Base-by-base conservation (phyloP, 2,888 invertebrate genomes). In the Eretmocerus hayati region DNA sequence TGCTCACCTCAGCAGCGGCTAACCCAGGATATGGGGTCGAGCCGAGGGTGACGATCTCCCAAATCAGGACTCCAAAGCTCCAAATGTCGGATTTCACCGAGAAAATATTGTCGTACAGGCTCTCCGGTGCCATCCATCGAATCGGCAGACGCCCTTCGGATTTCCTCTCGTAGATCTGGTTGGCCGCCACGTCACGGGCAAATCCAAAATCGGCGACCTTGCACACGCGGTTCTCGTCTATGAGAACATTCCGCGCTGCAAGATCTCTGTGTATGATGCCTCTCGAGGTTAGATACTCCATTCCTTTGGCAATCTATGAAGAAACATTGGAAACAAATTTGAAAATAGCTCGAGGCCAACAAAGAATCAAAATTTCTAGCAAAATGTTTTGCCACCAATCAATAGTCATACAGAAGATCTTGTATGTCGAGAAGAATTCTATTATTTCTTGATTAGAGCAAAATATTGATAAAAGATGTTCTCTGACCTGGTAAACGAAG, bases 101-200 rank as follows among this genome's bases (percentile, higher is more conserved):
- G 73, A 92, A 95, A 64, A 93, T 83, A 66, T 93, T 93, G 67
- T 95, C 93, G 69, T 90, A 91, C 2, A 95, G 79, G 2, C 93
- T 91, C 65, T 95, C 95, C 0, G 92, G 91, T 0, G 94, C 91
- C 94, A 95, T 94, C 95, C 95, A 95, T 69, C 93, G 75, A 37
- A 81, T 78, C 2, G 81, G 81, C 20, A 80, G 63, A 32, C 76
- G 67, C 13, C 77, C 90, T 63, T 90, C 90, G 54, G 88, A 89
- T 64, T 90, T 90, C 31, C 90, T 77, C 66, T 90, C 90, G 64
- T 90, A 90, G n/a, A 90, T 82, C 60, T 87, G 87, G n/a, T 87
- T 87, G 5, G 86, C 86, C 3, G 86, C 84, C 0, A 94, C 84
- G 71, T 93, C 92, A 41, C 94, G 78, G 0, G 93, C 92, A 60